phyloP scores from a whole-genome alignment of 2,888 invertebrate species.

The Lepidochrysops patricia region DNA sequence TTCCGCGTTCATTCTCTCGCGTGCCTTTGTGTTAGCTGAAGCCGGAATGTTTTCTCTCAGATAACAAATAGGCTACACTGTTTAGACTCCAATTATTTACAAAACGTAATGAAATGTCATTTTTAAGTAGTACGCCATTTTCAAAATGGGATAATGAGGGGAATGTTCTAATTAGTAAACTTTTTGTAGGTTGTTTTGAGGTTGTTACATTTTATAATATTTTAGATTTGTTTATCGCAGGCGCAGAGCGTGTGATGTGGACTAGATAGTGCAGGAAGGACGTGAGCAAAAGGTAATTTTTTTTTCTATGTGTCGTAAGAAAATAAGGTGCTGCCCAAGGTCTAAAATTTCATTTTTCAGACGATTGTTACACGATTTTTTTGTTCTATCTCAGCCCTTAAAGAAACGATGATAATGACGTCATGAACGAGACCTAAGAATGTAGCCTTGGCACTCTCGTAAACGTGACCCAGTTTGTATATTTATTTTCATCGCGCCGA shows the following conservation, averaged over 20 bases:
- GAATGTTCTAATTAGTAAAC: neutral
- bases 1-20: slow-evolving; percentile 27
- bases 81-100: slow-evolving; percentile 46
- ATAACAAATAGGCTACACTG: slow-evolving; percentile 54
- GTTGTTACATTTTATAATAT: too few species aligned
- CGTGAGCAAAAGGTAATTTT: too few species aligned
- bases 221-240: too few species aligned
- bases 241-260: too few species aligned
- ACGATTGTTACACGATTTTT: too few species aligned
- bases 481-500: slow-evolving; percentile 8
- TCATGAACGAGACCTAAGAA: neutral
- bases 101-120: slow-evolving; percentile 9
- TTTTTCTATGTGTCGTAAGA: too few species aligned
- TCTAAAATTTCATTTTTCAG: too few species aligned
- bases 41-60: slow-evolving; percentile 36
- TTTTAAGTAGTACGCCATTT: neutral
- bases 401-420: neutral
- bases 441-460: slow-evolving; percentile 7
- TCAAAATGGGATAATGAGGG: neutral
- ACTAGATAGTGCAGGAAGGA: too few species aligned
- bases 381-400: too few species aligned
- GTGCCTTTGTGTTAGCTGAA: slow-evolving; percentile 25
- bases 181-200: neutral
- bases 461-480: slow-evolving; percentile 5
- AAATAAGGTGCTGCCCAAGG: too few species aligned